Conservation (phyloP, 1,140 invertebrate species). For the Drosophila serrata region DNA sequence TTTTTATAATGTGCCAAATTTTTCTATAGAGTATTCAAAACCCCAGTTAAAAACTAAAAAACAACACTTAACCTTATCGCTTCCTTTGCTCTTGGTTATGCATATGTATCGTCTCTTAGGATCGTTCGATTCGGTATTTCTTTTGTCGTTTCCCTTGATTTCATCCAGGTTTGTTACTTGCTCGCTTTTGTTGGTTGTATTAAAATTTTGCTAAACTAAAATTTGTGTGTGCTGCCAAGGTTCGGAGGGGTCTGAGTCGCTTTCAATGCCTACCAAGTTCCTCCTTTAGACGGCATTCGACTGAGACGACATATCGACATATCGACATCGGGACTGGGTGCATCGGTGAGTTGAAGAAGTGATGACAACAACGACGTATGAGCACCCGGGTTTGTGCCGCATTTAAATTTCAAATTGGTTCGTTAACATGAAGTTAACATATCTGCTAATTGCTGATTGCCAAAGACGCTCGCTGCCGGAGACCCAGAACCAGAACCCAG, state of each 20-base stretch:
- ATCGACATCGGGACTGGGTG: constrained; percentile 51
- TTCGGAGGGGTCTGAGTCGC: constrained; percentile 33
- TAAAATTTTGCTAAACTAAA: constrained; percentile 79
- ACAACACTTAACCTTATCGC: constrained; percentile 25
- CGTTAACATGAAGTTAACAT: constrained; percentile 84
- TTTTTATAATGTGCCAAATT: too few relatives aligned
- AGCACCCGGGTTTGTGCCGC: constrained; percentile 79
- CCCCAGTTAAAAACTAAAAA: neutral
- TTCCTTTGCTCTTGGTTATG: constrained; percentile 64
- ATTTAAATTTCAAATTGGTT: constrained; percentile 84
- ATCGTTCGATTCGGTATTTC: constrained; percentile 65
- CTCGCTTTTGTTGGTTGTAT: constrained; percentile 53
- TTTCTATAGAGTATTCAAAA: constrained; percentile 15
- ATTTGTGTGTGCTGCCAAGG: constrained; percentile 42
- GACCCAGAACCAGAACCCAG: constrained; percentile 27
- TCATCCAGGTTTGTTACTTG: constrained; percentile 36
- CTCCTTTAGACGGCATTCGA: constrained; percentile 6
- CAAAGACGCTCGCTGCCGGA: constrained; percentile 72
- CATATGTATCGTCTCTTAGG: constrained; percentile 76
- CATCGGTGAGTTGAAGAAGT: constrained; percentile 74
- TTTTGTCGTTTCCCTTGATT: constrained; percentile 35
- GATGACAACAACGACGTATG: constrained; percentile 80
- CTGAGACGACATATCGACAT: constrained; percentile 29
- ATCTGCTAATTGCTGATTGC: constrained; percentile 83
- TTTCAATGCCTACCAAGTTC: constrained; percentile 31